Evolutionary conservation across 1,140 invertebrate genomes (phyloP).

Genomic region (Belonocnema kinseyi): DNA sequence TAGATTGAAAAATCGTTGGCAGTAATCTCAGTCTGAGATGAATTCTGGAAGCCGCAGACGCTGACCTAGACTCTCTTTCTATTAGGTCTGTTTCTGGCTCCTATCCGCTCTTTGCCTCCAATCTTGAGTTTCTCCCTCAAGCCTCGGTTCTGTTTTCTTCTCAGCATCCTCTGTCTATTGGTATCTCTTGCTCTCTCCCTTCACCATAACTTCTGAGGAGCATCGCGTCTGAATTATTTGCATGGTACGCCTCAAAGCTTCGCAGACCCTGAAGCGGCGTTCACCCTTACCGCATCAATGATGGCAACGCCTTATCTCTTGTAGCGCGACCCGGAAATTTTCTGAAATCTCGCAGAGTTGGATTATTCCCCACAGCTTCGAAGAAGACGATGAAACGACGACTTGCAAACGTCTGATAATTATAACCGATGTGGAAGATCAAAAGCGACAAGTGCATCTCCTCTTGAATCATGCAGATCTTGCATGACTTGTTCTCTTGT

Average conservation of each 20-base stretch:
- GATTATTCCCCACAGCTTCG: constrained; percentile 7
- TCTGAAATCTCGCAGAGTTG: constrained; percentile 22
- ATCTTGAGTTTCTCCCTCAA: background rate
- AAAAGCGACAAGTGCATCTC: constrained; percentile 10
- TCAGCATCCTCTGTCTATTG: background rate
- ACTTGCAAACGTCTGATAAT: constrained; percentile 28
- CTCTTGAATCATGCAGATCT: background rate
- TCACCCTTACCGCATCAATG: constrained; percentile 27
- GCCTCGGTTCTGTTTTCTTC: constrained; percentile 9
- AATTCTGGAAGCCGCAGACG: too few relatives aligned
- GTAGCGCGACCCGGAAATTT: constrained; percentile 12
- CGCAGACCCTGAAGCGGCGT: constrained; percentile 9
- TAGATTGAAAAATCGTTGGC: too few relatives aligned
- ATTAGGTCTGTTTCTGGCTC: background rate
- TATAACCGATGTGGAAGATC: constrained; percentile 9
- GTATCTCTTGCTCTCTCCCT: background rate
- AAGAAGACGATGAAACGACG: background rate
- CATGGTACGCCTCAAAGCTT: constrained; percentile 23
- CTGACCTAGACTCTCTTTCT: too few relatives aligned
- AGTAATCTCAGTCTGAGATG: too few relatives aligned
- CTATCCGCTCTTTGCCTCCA: background rate
- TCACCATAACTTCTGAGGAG: constrained; percentile 19
- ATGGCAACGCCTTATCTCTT: constrained; percentile 21
- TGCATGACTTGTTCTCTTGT: background rate
- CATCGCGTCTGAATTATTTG: constrained; percentile 22